phyloP scores from a whole-genome alignment of 2,888 invertebrate species.

The Craniophora ligustri region DNA sequence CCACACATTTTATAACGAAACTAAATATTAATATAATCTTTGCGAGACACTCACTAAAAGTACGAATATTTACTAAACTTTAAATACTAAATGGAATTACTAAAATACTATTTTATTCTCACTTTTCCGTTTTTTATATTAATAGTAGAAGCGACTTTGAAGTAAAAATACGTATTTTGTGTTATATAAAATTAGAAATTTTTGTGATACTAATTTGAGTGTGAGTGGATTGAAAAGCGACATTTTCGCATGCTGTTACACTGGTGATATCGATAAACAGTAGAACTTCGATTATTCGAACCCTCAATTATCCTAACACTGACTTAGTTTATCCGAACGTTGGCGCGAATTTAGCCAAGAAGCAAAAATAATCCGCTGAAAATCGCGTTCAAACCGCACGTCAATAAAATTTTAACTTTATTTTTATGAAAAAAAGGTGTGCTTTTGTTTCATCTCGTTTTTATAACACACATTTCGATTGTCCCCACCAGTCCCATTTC shows the following conservation, averaged over 20 bases:
- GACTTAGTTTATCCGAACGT: too few species aligned
- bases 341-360: too few species aligned
- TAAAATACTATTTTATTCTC: conserved; percentile 39
- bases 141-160: conserved; percentile 3
- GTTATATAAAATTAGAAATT: background rate
- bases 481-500: too few species aligned
- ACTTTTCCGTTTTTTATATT: conserved; percentile 32
- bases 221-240: background rate
- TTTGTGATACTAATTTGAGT: background rate
- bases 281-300: too few species aligned
- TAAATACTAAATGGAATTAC: conserved; percentile 37
- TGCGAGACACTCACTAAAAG: conserved; percentile 13
- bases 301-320: too few species aligned
- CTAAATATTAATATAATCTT: conserved; percentile 1
- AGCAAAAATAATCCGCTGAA: too few species aligned
- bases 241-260: background rate
- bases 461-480: too few species aligned
- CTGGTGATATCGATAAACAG: too few species aligned
- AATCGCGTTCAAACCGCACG: too few species aligned
- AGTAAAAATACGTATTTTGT: background rate
- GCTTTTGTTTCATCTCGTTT: too few species aligned
- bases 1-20: conserved; percentile 2
- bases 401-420: too few species aligned
- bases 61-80: conserved; percentile 18
- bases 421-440: too few species aligned